Evolutionary conservation across 1,140 invertebrate species (phyloP).

Genomic region (Achatina immaculata): DNA sequence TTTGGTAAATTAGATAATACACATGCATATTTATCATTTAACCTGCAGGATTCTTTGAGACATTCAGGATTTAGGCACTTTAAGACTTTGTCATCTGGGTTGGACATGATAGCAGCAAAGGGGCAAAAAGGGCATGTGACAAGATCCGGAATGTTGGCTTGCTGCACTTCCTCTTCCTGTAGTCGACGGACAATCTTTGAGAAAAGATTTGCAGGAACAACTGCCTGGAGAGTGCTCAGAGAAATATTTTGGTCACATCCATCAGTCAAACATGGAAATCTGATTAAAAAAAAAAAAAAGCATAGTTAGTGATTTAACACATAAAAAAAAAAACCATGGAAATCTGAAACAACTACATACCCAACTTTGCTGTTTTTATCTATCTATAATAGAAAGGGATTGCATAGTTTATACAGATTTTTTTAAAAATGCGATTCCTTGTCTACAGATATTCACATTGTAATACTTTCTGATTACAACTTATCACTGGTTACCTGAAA

Average conservation of each 20-base stretch:
- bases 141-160: slow-evolving; percentile 76
- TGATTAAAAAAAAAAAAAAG: slow-evolving; percentile 28
- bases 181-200: slow-evolving; percentile 73
- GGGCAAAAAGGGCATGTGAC: slow-evolving; percentile 78
- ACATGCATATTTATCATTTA: no score
- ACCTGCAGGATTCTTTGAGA: slow-evolving; percentile 78
- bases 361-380: no score
- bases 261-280: slow-evolving; percentile 73
- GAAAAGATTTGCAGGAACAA: slow-evolving; percentile 74
- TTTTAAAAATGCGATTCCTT: no score
- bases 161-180: slow-evolving; percentile 76
- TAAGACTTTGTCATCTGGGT: slow-evolving; percentile 76
- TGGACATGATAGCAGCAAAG: slow-evolving; percentile 76
- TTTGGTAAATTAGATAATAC: no score
- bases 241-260: slow-evolving; percentile 59
- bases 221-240: slow-evolving; percentile 58
- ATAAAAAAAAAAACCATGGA: no score
- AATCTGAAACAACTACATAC: no score
- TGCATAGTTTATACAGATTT: no score
- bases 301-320: no score
- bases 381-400: no score
- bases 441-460: no score
- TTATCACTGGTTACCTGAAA: no score
- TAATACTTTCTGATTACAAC: no score
- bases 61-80: slow-evolving; percentile 78